phyloP scores from a whole-genome alignment of 2,797 vertebrate genomes.

The Microchirus variegatus region DNA sequence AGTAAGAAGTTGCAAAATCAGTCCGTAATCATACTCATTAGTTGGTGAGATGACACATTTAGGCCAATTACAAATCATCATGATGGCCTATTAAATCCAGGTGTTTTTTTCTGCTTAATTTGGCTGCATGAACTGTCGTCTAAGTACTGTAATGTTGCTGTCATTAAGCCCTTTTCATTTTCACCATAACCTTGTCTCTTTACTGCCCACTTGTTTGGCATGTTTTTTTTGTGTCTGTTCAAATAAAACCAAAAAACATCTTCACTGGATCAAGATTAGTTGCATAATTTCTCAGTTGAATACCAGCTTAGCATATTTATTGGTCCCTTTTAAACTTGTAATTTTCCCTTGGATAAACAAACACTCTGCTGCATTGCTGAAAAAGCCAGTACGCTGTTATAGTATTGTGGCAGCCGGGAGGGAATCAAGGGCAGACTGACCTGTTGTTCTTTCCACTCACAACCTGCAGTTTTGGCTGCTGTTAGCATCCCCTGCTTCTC shows the following conservation, averaged over 20 bases:
- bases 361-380: neutral
- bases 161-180: no score
- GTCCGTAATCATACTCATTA: neutral
- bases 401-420: neutral
- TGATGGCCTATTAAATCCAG: slow-evolving; percentile 1
- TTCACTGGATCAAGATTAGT: no score
- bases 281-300: neutral
- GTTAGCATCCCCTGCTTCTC: slow-evolving; percentile 29
- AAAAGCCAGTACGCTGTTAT: neutral
- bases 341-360: neutral
- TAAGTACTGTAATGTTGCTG: no score
- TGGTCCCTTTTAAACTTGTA: neutral
- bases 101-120: neutral
- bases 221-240: no score
- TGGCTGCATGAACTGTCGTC: neutral
- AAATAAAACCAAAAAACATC: no score
- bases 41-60: slow-evolving; percentile 2
- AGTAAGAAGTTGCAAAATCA: neutral
- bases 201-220: no score
- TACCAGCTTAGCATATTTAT: neutral
- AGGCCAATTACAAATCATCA: neutral
- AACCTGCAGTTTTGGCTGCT: slow-evolving; percentile 52
- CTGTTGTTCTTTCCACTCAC: slow-evolving; percentile 43
- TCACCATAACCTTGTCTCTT: no score
- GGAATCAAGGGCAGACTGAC: slow-evolving; percentile 45